phyloP scores from a whole-genome alignment of 2,888 invertebrate species.

The Chalcosyrphus nemorum region DNA sequence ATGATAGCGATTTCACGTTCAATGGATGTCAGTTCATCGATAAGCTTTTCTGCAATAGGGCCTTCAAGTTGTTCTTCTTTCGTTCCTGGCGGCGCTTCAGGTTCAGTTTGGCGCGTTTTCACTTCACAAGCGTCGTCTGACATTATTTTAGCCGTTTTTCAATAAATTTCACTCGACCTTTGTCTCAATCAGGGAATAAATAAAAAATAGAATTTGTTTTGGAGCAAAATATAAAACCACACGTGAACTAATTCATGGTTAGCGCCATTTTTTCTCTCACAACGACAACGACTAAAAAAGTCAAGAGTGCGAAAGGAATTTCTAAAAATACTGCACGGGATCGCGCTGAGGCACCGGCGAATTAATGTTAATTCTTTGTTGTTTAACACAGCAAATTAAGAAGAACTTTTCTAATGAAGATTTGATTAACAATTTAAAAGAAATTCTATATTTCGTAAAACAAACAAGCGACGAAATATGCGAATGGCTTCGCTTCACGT shows the following conservation, averaged over 20 bases:
- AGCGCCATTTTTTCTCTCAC: slow-evolving; percentile 69
- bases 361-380: not conserved
- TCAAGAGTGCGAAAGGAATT: not conserved
- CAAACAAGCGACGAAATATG: slow-evolving; percentile 59
- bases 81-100: not conserved
- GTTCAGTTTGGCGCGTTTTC: not conserved
- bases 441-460: slow-evolving; percentile 42
- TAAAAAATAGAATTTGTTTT: not conserved
- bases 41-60: not conserved
- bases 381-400: not conserved
- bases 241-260: slow-evolving; percentile 65
- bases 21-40: slow-evolving; percentile 78
- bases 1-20: slow-evolving; percentile 80
- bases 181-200: too few species aligned
- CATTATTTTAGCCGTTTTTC: too few species aligned
- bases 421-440: not conserved
- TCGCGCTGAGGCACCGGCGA: not conserved
- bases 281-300: not conserved
- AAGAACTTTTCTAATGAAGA: not conserved
- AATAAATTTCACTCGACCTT: too few species aligned
- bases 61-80: not conserved
- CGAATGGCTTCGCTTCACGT: slow-evolving; percentile 60
- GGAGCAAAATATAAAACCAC: slow-evolving; percentile 37
- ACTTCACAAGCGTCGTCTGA: slow-evolving; percentile 54
- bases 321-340: slow-evolving; percentile 25